phyloP scores from a whole-genome alignment of 2,113 vertebrate species.

The Camelus bactrianus region DNA sequence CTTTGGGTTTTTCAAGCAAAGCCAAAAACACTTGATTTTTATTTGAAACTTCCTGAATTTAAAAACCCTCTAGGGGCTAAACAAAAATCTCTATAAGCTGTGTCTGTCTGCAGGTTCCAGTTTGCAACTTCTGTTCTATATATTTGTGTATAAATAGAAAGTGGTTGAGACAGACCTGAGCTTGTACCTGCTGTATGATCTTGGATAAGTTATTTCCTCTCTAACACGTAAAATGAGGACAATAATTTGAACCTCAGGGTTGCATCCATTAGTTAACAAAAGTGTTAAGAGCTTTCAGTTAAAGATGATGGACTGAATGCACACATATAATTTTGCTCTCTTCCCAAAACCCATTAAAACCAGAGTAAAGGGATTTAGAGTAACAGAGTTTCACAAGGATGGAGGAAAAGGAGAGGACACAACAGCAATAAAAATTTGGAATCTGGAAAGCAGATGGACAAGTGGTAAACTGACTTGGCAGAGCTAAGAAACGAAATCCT shows the following conservation, averaged over 20 bases:
- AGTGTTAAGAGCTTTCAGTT: not conserved
- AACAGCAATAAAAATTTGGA: not conserved
- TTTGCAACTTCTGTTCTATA: not conserved
- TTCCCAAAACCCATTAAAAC: not conserved
- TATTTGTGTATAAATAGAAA: not conserved
- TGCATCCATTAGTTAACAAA: not conserved
- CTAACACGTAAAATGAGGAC: not conserved
- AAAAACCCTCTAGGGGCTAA: not conserved
- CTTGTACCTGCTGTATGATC: conserved; percentile 3
- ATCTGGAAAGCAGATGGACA: not conserved
- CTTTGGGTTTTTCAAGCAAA: conserved; percentile 27
- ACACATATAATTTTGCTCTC: not conserved
- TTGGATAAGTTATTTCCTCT: not conserved
- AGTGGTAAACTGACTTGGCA: not conserved
- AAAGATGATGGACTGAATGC: not conserved
- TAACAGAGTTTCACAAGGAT: not conserved
- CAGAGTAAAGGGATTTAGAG: not conserved
- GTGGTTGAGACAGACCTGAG: not conserved
- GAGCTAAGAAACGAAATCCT: not conserved
- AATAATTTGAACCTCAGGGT: not conserved
- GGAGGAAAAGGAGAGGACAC: not conserved
- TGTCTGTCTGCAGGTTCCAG: not conserved
- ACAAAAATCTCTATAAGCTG: not conserved
- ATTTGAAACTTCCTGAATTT: not conserved
- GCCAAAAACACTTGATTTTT: conserved; percentile 19